Evolutionary conservation across 2,888 invertebrate species (phyloP), one percentile per base, ranked within the genome.

Genomic region (Drosophila multiciliata): DNA sequence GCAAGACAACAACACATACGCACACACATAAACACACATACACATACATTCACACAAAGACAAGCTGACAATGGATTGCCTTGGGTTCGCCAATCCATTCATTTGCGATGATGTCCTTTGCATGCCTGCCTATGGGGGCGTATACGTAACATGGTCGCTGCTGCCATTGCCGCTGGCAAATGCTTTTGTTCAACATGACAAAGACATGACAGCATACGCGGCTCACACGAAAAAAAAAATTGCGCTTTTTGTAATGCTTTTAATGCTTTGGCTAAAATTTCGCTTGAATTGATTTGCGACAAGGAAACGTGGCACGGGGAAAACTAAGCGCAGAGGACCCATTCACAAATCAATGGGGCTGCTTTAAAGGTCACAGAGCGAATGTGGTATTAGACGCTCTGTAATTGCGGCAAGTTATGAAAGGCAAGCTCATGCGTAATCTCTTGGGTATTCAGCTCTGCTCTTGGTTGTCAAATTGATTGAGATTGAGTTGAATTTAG

Each of bases 111-210:
- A 71, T 84, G 83, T 82, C 81, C 72, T 87, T 86, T 87, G 83
- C 83, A 80, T 80, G 82, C 66, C 60, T 82, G 77, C 68, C 70
- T 68, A 74, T 64, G 53, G 66, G 75, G 81, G 83, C 86, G 83
- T 87, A 89, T 89, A 76, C 83, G 83, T 73, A 78, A 87, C 78
- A 63, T 74, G 68, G 26, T 50, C 63, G 58, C 60, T 58, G 68
- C 75, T 54, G 45, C 72, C 70, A 71, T 63, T 70, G 63, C 73
- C 54, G 54, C 57, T 67, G 65, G 70, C 62, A 64, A 72, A 67
- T 64, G 77, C 82, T 83, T 87, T 90, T 87, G 87, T 90, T 82
- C 87, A 83, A 84, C 87, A 90, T 88, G 87, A 88, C 87, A 87
- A 90, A 84, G 89, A 90, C 87, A 87, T 88, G 90, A 82, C 87